Conservation (phyloP, 2,888 invertebrate species). For the Conchocele bisecta region DNA sequence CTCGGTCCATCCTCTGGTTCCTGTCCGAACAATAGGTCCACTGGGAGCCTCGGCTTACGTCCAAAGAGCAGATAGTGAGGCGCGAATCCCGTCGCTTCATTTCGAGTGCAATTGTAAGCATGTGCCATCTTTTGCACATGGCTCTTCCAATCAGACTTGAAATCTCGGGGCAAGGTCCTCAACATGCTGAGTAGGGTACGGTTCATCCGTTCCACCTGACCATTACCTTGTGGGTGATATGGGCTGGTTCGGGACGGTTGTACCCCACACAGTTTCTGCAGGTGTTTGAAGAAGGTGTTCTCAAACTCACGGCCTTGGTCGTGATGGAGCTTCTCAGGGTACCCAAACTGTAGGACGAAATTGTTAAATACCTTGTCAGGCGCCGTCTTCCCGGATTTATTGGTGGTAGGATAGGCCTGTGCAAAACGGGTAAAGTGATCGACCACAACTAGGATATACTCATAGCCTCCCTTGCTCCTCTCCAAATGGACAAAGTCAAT, state of each 20-base stretch:
- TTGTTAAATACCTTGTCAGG: constrained; percentile 25
- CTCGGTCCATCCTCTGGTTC: neutral
- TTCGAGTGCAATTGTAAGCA: constrained; percentile 30
- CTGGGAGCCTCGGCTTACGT: constrained; percentile 8
- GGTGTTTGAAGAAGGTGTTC: constrained; percentile 4
- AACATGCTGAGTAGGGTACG: constrained; percentile 30
- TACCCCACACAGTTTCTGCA: constrained; percentile 5
- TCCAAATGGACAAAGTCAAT: constrained; percentile 30
- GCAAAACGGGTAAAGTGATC: constrained; percentile 36
- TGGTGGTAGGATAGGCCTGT: constrained; percentile 21
- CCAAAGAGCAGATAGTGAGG: constrained; percentile 22
- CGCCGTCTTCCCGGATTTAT: constrained; percentile 29
- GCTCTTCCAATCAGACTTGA: constrained; percentile 30
- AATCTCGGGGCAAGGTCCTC: constrained; percentile 10
- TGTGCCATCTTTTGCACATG: constrained; percentile 21
- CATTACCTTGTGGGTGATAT: constrained; percentile 36
- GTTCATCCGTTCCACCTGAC: constrained; percentile 16
- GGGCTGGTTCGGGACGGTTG: constrained; percentile 22
- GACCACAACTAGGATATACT: constrained; percentile 19
- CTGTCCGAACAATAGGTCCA: constrained; percentile 20
- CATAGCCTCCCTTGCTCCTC: constrained; percentile 13
- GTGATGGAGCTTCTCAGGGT: constrained; percentile 11
- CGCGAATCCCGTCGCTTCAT: constrained; percentile 17
- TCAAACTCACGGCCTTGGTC: constrained; percentile 38
- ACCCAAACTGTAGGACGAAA: constrained; percentile 18